Evolutionary conservation across 2,888 invertebrate genomes (phyloP).

Genomic region (Atethmia centrago): DNA sequence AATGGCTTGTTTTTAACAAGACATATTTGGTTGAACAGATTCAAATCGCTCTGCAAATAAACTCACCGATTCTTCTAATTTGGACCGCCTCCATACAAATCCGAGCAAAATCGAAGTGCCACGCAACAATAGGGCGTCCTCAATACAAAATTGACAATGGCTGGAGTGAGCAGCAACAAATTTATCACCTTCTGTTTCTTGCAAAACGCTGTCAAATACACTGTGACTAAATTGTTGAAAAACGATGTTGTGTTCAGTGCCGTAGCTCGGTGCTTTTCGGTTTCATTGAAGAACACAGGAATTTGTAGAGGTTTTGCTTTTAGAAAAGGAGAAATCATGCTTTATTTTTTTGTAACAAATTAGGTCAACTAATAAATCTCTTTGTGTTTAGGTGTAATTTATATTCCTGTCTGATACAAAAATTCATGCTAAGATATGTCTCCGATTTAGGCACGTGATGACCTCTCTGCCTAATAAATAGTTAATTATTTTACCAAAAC

Average conservation of each 20-base stretch:
- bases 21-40: too few species aligned
- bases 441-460: too few species aligned
- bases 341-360: too few species aligned
- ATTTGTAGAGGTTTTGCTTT: background rate
- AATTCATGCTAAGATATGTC: too few species aligned
- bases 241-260: slow-evolving; percentile 63
- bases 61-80: slow-evolving; percentile 45
- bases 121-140: slow-evolving; percentile 86
- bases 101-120: slow-evolving; percentile 89
- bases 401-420: too few species aligned
- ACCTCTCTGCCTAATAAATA: too few species aligned
- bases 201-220: slow-evolving; percentile 72
- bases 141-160: slow-evolving; percentile 89
- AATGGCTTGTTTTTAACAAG: too few species aligned
- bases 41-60: background rate
- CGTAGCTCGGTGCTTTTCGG: slow-evolving; percentile 22
- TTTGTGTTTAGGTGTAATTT: too few species aligned
- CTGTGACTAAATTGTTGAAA: slow-evolving; percentile 85
- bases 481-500: too few species aligned
- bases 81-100: slow-evolving; percentile 75
- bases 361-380: too few species aligned
- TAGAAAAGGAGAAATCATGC: too few species aligned
- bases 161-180: slow-evolving; percentile 81
- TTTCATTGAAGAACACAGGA: slow-evolving; percentile 29
- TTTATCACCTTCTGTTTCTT: slow-evolving; percentile 89